A percentile compares a stretch with the other conserved stretches of the same genome.
Evolutionary conservation across 2,888 invertebrate species (phyloP).

Genomic region (Cheilosia soror): DNA sequence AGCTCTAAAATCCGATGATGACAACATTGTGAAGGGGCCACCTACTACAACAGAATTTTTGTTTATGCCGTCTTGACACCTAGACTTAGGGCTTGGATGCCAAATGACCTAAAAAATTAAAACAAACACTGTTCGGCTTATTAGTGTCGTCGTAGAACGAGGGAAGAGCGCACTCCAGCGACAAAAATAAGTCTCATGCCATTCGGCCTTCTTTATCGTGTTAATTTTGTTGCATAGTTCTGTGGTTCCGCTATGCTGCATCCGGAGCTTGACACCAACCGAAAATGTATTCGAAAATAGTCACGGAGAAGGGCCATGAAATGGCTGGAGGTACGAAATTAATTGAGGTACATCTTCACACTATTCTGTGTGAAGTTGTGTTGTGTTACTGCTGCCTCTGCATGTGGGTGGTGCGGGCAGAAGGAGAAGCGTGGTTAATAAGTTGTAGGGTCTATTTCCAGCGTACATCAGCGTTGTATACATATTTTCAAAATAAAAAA

Average conservation of each 20-base stretch:
- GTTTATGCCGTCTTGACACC: conserved; percentile 42
- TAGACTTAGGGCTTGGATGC: conserved; percentile 37
- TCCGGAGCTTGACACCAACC: conserved; percentile 59
- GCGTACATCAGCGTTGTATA: background rate
- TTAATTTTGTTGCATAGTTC: conserved; percentile 33
- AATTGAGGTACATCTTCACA: conserved; percentile 64
- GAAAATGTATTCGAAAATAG: conserved; percentile 36
- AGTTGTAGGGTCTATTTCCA: conserved; percentile 64
- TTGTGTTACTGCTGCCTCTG: background rate
- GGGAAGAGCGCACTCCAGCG: conserved; percentile 10
- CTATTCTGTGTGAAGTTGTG: conserved; percentile 4
- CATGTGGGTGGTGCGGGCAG: conserved; percentile 23
- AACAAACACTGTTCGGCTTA: conserved; percentile 29
- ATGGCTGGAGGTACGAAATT: conserved; percentile 59
- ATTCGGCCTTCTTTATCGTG: conserved; percentile 65
- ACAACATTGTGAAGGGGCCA: conserved; percentile 1
- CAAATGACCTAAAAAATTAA: conserved; percentile 61
- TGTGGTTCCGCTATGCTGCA: conserved; percentile 47
- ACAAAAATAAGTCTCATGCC: conserved; percentile 62
- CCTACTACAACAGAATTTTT: conserved; percentile 13
- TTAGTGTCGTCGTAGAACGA: conserved; percentile 56
- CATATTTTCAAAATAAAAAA: background rate
- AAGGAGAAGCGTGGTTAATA: conserved; percentile 57
- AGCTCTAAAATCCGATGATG: conserved; percentile 8
- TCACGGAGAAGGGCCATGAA: conserved; percentile 54